Base-by-base conservation (phyloP, 2,113 vertebrate species). In the Lepus americanus region DNA sequence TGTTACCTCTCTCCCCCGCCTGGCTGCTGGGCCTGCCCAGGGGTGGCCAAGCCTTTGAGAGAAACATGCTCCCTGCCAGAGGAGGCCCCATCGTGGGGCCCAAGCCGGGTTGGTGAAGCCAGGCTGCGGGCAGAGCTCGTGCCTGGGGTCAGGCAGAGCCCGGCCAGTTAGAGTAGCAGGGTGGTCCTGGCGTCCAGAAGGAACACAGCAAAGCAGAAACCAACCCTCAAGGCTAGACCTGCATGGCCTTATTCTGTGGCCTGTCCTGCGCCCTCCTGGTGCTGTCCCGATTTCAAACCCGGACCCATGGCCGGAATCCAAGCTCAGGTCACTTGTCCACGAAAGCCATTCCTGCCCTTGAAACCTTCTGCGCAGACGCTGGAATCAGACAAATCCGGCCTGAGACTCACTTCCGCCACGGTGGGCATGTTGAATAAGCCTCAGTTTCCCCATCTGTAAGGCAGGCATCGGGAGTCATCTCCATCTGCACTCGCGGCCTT, bases 271-370 rank as follows among this genome's bases (percentile, higher is more conserved):
- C 78, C n/a, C 4, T 49, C 67, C 94, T 64, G 61, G 74, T 69
- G 74, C 90, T 89, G 87, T 49, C 87, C 87, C 55, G 55, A 63
- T 93, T 87, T 95, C 74, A 69, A 91, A 89, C 83, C 87, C 79
- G 61, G 88, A 29, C 63, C 80, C 61, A 31, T 87, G 66, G 59
- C 23, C 64, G n/a, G 39, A 96, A 63, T 92, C 90, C 79, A 94
- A 90, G 70, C 25, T 80, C 85, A 55, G 31, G 85, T 94, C 76
- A 72, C 1, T 81, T 92, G 78, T 79, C 74, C 64, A 33, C 59
- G 36, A 69, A 95, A 90, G 85, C 31, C 7, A n/a, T 88, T n/a
- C 80, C 70, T 63, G 85, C 36, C 13, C 39, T 4, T 4, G 89
- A 91, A 91, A 80, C 5, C 0, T 66, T 74, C 31, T 16, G 25